Conservation (phyloP, 2,888 invertebrate species). For the Patella ulyssiponensis region DNA sequence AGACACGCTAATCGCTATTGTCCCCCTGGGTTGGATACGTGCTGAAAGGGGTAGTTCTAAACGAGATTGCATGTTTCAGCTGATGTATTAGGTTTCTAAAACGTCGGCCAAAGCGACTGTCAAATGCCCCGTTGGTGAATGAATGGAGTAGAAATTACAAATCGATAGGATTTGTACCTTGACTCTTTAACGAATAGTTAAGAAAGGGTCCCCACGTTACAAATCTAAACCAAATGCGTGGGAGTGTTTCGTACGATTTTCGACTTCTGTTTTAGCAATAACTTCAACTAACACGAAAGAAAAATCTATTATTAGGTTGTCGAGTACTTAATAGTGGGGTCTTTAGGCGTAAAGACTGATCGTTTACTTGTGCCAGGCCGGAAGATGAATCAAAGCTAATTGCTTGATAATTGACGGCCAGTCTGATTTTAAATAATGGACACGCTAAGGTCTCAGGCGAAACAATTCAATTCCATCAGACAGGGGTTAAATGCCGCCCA, state of each 20-base stretch:
- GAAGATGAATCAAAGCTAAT: conserved; percentile 2
- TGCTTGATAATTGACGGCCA: neutral
- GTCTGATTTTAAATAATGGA: neutral
- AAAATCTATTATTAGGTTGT: neutral
- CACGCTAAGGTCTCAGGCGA: too few relatives aligned
- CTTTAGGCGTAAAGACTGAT: too few relatives aligned
- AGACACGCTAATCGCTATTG: too few relatives aligned
- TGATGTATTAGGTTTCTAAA: neutral
- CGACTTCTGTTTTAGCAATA: neutral
- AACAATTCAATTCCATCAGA: too few relatives aligned
- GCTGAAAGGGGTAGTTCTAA: too few relatives aligned
- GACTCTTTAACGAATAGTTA: neutral
- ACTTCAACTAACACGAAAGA: neutral
- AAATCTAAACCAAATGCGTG: neutral
- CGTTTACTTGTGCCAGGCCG: neutral
- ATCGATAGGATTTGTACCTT: neutral
- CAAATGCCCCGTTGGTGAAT: neutral
- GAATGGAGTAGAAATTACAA: neutral
- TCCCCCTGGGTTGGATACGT: too few relatives aligned
- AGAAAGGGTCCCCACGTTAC: neutral
- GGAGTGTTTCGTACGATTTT: conserved; percentile 8
- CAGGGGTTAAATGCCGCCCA: too few relatives aligned
- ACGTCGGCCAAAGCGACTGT: neutral
- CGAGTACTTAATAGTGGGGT: neutral
- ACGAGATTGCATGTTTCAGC: too few relatives aligned